Base-by-base conservation (phyloP, 1,140 invertebrate genomes). In the Caenorhabditis latens region DNA sequence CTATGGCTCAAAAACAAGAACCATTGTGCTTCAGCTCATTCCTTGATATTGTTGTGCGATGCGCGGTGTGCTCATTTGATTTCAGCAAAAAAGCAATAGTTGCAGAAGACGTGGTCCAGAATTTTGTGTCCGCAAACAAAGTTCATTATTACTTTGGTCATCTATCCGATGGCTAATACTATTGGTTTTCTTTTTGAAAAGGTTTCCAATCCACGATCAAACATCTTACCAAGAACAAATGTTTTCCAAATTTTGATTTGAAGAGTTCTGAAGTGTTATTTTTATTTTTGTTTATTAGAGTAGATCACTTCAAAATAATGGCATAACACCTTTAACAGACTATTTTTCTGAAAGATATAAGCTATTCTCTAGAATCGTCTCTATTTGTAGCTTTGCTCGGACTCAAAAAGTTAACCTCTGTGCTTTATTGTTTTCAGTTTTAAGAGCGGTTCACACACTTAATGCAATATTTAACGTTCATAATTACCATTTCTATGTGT, bases 31-130 rank as follows among this genome's bases (percentile, higher is more conserved):
- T 14, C 21, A 63, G 4, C 24, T 63, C 61, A 63, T 63, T 63
- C 21, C 24, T 13, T 3, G 14, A 11, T 63, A 63, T 63, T 24
- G 61, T 63, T 63, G 21, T 63, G 61, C 8, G 9, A 32, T 40
- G 61, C 61, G 24, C 2, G 21, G 9, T 32, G 9, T 63, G 61
- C 61, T 63, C 61, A 63, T 63, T 63, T 63, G 61, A 63, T 63
- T 63, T 24, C 24, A 63, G 61, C 24, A 13, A 24, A 13, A n/a
- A 63, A 32, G 61, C 6, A 32, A 11, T 13, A 32, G 61, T 24
- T n/a, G 14, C 57, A 58, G n/a, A 63, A 63, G 32, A 63, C 9
- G 8, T 40, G 50, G n/a, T 5, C 24, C n/a, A n/a, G 32, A 32
- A 63, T 14, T 63, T 1, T 63, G 61, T 11, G 1, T 24, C 50